phyloP scores from a whole-genome alignment of 1,140 invertebrate species.

The Hetaerina americana region DNA sequence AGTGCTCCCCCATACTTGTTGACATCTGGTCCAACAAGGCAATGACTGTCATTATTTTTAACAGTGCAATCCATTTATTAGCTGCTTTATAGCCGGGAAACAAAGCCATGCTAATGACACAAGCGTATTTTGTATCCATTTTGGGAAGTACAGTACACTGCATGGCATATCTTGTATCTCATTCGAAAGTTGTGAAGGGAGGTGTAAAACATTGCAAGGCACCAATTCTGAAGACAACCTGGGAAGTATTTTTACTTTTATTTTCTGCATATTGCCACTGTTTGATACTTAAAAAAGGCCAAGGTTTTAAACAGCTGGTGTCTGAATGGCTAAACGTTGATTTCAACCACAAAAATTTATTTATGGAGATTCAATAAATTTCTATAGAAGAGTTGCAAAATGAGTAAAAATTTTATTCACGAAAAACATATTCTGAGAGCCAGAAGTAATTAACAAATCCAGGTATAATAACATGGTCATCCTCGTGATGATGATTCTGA shows the following conservation, averaged over 20 bases:
- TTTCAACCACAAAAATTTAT: slow-evolving; percentile 8
- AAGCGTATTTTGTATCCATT: not conserved
- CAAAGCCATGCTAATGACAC: not conserved
- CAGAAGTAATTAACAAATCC: not conserved
- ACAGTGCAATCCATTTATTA: not conserved
- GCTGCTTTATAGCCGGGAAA: not conserved
- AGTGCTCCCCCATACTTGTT: not conserved
- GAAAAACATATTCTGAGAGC: no score
- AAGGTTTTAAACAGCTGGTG: not conserved
- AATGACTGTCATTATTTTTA: not conserved
- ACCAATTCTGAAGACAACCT: slow-evolving; percentile 1
- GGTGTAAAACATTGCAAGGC: slow-evolving; percentile 3
- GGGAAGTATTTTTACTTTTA: not conserved
- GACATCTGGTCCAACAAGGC: not conserved
- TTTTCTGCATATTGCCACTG: slow-evolving; percentile 5
- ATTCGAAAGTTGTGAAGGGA: not conserved
- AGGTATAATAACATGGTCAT: no score
- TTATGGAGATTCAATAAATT: slow-evolving; percentile 11
- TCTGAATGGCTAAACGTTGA: not conserved
- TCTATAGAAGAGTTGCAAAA: slow-evolving; percentile 11
- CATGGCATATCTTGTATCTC: not conserved
- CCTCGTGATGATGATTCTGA: slow-evolving; percentile 5
- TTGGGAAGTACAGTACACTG: not conserved
- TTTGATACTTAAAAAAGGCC: slow-evolving; percentile 4
- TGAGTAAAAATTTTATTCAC: not conserved